A percentile compares a stretch with the other conserved stretches of the same genome.
These are phyloP conservation scores for Gadopsis bispinosus DNA, from an alignment of 2,797 vertebrate genomes.

Conservation along the genomic window DNA sequence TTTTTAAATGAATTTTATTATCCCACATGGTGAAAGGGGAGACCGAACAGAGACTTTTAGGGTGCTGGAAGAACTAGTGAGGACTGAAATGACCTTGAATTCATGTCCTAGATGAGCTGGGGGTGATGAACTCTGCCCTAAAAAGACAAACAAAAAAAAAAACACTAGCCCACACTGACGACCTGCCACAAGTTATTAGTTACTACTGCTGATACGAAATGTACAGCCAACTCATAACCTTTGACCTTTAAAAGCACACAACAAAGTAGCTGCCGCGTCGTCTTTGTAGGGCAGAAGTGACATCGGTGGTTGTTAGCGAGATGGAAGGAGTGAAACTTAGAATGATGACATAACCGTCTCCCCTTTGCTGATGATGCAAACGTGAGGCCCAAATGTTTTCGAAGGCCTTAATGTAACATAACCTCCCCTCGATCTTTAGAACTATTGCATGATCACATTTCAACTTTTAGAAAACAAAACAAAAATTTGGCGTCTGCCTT, in stretches of 20 bases:
- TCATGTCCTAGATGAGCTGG: constrained; percentile 44
- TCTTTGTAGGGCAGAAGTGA: constrained; percentile 53
- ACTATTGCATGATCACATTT: constrained; percentile 78
- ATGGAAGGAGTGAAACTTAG: background rate
- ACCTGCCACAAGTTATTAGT: constrained; percentile 33
- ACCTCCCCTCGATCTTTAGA: constrained; percentile 66
- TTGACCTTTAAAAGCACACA: constrained; percentile 26
- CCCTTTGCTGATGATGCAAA: constrained; percentile 70
- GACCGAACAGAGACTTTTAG: constrained; percentile 32
- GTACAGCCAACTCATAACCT: constrained; percentile 10
- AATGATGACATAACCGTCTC: constrained; percentile 51
- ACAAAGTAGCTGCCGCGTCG: constrained; percentile 20
- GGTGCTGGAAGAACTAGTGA: constrained; percentile 73
- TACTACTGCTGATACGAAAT: constrained; percentile 48
- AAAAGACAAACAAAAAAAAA: constrained; percentile 9
- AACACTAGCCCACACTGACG: background rate
- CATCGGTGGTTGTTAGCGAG: constrained; percentile 39
- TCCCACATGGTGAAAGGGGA: constrained; percentile 52
- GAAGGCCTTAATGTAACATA: constrained; percentile 60
- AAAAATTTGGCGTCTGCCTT: constrained; percentile 65
- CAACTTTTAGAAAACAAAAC: constrained; percentile 70
- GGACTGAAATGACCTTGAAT: constrained; percentile 47
- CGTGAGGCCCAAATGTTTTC: constrained; percentile 58
- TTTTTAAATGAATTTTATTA: constrained; percentile 44
- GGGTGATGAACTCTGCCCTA: constrained; percentile 45